Evolutionary conservation across 2,888 invertebrate genomes (phyloP), one percentile per base, ranked within the genome.

Genomic region (Diaphora mendica): DNA sequence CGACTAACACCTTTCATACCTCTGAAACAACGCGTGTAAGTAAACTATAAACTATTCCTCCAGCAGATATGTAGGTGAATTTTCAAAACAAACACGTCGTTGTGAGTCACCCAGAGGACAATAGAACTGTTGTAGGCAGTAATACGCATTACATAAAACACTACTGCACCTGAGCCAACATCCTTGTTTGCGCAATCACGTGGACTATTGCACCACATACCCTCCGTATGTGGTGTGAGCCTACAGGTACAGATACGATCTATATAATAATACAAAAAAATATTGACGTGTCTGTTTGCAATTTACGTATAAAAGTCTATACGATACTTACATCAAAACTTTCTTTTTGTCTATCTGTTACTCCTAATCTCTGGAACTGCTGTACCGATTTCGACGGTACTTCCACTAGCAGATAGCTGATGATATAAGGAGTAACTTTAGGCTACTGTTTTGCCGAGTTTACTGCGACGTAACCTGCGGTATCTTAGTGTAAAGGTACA

Each of bases 81-180:
- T 77, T 78, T 70, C 74, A 80, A 83, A 83, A 85, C 82, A 84
- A 83, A 83, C 78, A 82, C 70, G n/a, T 48, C 23, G 64, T 17
- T 64, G 15, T 85, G 85, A 85, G 71, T 84, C 85, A 83, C 64
- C 48, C 66, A 74, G 62, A 66, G 74, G 75, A 84, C 82, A 84
- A 84, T 85, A 70, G 71, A 64, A 69, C 72, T 73, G 83, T 77
- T 85, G 82, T 77, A 62, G 51, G 67, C 55, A 59, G n/a, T 78
- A 77, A 77, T 68, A 77, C 75, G 77, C 73, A 86, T 90, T 91
- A 90, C 87, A 86, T 88, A 90, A 89, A 70, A 79, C 75, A 65
- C 48, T 66, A 9, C n/a, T 80, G 79, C 93, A 93, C 92, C 92
- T 93, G 93, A 91, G 88, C 85, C 85, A 91, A 93, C 92, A 93